Base-by-base conservation (phyloP, 2,888 invertebrate species). In the Melanophora roralis region DNA sequence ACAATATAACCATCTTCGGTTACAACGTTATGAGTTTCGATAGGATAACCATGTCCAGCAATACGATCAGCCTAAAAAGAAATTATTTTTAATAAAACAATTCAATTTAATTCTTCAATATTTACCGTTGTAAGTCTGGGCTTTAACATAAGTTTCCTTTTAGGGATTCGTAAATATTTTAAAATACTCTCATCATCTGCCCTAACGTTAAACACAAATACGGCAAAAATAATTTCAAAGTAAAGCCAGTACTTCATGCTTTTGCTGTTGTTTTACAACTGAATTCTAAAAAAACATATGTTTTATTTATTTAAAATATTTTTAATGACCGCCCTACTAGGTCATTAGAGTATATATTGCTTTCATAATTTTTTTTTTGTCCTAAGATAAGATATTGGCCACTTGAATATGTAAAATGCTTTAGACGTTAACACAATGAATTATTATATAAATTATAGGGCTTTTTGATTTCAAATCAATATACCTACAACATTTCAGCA, bases 21-120 rank as follows among this genome's bases (percentile, higher is more conserved):
- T n/a, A n/a, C n/a, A n/a, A n/a, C n/a, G n/a, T n/a, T n/a, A 69
- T 96, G 95, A 0, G 93, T 92, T 88, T 96, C 95, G 0, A 93
- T 91, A 0, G 92, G 91, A 87, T 95, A 96, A 0, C 86, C 87
- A 71, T 88, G 86, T 0, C 45, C 40, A 94, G 81, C 83, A 55
- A 86, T 88, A 5, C 88, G 87, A 47, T 88, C 84, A 5, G 73
- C 74, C 84, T 83, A 27, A 11, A 36, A 23, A 5, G 16, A n/a
- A n/a, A n/a, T n/a, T 4, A 5, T 23, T 27, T 7, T 36, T 11
- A 19, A 68, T 57, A 64, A n/a, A 47, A 23, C 7, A 49, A 23
- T n/a, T 12, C n/a, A 23, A 11, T 23, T 12, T 7, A 14, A 14
- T 3, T 11, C 3, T 55, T 73, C n/a, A n/a, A n/a, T n/a, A n/a